Evolutionary conservation across 2,888 invertebrate genomes (phyloP).

Genomic region (Sphaeridia pumilis): DNA sequence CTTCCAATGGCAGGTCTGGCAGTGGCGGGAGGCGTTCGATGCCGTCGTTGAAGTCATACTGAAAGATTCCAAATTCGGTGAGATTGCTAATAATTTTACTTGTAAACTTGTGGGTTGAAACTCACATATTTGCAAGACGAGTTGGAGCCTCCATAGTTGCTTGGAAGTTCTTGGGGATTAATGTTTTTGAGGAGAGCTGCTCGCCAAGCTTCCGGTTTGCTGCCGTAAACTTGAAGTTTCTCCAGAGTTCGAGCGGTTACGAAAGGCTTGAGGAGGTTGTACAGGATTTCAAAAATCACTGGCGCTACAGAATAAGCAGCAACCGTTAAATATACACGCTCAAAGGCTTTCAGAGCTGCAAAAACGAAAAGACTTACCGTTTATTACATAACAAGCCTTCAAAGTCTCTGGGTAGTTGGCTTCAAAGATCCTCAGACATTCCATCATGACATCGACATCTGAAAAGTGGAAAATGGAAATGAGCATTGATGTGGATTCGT

Average conservation of each 20-base stretch:
- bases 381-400: conserved; percentile 4
- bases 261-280: conserved; percentile 23
- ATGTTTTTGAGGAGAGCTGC: conserved; percentile 12
- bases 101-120: not conserved
- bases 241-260: conserved; percentile 17
- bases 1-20: not conserved
- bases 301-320: conserved; percentile 18
- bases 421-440: conserved; percentile 8
- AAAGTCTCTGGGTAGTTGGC: conserved; percentile 5
- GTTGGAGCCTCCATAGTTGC: conserved; percentile 20
- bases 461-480: too few species aligned
- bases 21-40: not conserved
- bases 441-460: conserved; percentile 6
- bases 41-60: conserved; percentile 5
- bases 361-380: conserved; percentile 1
- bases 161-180: conserved; percentile 18
- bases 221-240: conserved; percentile 14
- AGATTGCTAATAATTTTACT: not conserved
- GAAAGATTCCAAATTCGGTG: too few species aligned
- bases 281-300: conserved; percentile 20
- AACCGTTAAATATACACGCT: too few species aligned
- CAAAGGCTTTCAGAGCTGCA: not conserved
- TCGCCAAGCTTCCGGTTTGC: conserved; percentile 14
- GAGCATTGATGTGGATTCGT: too few species aligned
- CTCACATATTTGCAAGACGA: conserved; percentile 3